These are phyloP conservation scores for Proteles cristata DNA, from an alignment of 2,113 vertebrate genomes.

Conservation along the genomic window DNA sequence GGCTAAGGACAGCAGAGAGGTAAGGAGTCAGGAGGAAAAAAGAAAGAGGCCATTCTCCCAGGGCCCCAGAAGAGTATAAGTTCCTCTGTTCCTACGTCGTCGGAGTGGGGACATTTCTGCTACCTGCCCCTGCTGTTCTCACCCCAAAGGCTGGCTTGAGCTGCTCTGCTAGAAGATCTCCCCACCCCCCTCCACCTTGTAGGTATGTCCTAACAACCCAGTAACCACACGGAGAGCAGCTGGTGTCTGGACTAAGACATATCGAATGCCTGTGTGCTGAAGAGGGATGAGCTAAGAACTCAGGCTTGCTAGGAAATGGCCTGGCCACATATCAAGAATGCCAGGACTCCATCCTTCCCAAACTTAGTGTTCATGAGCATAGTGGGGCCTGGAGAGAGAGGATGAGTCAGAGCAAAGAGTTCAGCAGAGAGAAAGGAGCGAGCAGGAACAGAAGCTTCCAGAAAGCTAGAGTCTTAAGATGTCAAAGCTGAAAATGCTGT, in stretches of 20 bases:
- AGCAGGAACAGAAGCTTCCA: background rate
- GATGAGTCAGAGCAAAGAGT: background rate
- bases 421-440: background rate
- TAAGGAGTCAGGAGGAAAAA: background rate
- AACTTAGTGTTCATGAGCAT: background rate
- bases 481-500: background rate
- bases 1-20: background rate
- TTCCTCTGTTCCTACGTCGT: background rate
- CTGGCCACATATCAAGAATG: background rate
- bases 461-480: background rate
- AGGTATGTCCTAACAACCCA: slow-evolving; percentile 56
- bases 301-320: background rate
- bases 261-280: background rate
- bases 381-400: background rate
- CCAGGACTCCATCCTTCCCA: background rate
- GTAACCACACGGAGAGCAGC: background rate
- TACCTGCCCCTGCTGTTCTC: background rate
- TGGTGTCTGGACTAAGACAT: background rate
- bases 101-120: background rate
- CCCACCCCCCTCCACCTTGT: background rate
- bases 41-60: background rate
- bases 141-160: background rate
- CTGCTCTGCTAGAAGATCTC: background rate
- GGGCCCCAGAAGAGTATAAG: background rate
- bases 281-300: background rate